Evolutionary conservation across 2,797 vertebrate genomes (phyloP).

Genomic region (Cephalopachus bancanus): DNA sequence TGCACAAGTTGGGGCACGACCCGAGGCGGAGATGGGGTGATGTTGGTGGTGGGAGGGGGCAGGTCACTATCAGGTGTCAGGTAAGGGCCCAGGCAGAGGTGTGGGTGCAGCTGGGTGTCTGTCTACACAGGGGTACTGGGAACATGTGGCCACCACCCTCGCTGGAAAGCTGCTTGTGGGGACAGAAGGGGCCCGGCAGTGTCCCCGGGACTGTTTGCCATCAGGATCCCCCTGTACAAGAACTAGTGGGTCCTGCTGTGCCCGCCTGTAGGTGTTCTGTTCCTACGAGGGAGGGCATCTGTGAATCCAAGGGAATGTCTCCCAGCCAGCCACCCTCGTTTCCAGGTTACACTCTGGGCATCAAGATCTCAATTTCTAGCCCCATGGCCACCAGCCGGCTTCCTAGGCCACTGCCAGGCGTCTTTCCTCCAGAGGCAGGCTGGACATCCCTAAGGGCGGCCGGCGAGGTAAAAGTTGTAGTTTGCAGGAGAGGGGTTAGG

Average conservation of each 20-base stretch:
- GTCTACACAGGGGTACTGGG: neutral
- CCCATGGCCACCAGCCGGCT: neutral
- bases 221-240: neutral
- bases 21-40: neutral
- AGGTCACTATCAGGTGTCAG: slow-evolving; percentile 56
- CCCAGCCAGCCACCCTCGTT: neutral
- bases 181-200: neutral
- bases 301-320: neutral
- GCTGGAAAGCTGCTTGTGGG: neutral
- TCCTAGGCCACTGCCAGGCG: neutral
- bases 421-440: neutral
- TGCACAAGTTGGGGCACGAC: slow-evolving; percentile 49
- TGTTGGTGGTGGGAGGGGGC: neutral
- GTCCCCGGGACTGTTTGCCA: neutral
- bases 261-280: neutral
- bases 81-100: neutral
- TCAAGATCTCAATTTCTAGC: neutral
- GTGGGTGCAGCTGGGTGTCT: neutral
- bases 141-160: neutral
- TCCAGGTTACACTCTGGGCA: neutral
- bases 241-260: neutral
- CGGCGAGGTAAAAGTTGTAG: no score
- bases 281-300: neutral
- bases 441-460: no score
- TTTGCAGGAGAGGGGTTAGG: neutral